Conservation (phyloP, 2,888 invertebrate species). For the Micoletzkya japonica region DNA sequence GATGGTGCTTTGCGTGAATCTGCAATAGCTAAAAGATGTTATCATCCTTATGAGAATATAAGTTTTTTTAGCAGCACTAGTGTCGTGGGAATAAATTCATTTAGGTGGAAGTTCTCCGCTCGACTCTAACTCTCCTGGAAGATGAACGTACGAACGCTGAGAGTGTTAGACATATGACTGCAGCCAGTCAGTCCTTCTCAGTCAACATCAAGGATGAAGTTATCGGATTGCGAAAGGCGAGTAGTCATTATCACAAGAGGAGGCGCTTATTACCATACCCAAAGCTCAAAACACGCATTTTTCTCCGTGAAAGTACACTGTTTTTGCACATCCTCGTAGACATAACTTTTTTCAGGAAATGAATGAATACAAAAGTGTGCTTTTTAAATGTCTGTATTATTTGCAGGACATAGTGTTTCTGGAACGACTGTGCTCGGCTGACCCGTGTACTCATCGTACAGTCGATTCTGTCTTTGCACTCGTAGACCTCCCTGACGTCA, state of each 20-base stretch:
- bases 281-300: neutral
- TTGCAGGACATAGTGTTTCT: slow-evolving; percentile 17
- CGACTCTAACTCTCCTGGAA: slow-evolving; percentile 38
- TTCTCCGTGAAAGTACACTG: neutral
- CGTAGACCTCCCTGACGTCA: slow-evolving; percentile 11
- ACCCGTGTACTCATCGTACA: neutral
- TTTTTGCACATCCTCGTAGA: neutral
- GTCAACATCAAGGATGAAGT: slow-evolving; percentile 59
- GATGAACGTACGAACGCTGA: slow-evolving; percentile 43
- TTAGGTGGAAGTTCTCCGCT: slow-evolving; percentile 4
- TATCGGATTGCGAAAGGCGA: slow-evolving; percentile 44
- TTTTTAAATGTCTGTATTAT: slow-evolving; percentile 1
- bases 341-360: neutral
- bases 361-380: neutral
- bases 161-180: slow-evolving; percentile 44
- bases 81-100: too few relatives aligned
- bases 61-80: too few relatives aligned
- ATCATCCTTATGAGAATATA: too few relatives aligned
- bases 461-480: neutral
- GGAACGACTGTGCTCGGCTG: neutral
- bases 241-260: too few relatives aligned
- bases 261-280: too few relatives aligned
- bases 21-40: too few relatives aligned
- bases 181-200: slow-evolving; percentile 42
- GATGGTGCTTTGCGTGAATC: too few relatives aligned